Evolutionary conservation across 2,113 vertebrate genomes (phyloP).

Genomic region (Jacana jacana): DNA sequence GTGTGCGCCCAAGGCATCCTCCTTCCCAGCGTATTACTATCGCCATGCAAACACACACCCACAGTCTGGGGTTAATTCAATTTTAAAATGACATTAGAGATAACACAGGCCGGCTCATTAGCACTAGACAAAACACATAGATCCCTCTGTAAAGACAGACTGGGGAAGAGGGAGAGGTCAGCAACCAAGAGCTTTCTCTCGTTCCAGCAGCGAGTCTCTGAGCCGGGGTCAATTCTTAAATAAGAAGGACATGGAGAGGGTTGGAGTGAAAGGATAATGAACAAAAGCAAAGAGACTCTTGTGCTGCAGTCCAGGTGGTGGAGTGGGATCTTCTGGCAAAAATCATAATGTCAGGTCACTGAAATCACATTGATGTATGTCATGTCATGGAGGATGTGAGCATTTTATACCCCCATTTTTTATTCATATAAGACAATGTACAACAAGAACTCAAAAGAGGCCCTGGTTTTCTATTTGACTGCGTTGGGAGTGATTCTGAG

Average conservation of each 20-base stretch:
- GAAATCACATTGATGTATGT: not conserved
- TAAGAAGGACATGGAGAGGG: not conserved
- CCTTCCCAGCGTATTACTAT: conserved; percentile 45
- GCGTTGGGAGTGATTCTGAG: not conserved
- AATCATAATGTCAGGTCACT: not conserved
- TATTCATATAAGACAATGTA: not conserved
- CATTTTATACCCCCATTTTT: not conserved
- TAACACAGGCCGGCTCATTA: conserved; percentile 56
- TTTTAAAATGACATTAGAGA: conserved; percentile 53
- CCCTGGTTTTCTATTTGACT: not conserved
- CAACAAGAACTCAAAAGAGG: not conserved
- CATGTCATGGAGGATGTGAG: not conserved
- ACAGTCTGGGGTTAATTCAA: conserved; percentile 60
- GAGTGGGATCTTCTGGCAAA: not conserved
- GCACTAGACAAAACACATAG: conserved; percentile 50
- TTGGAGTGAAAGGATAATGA: not conserved
- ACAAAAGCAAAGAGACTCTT: not conserved
- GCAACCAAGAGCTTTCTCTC: not conserved
- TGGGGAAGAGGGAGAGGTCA: not conserved
- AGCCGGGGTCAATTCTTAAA: not conserved
- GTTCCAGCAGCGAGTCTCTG: not conserved
- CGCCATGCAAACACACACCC: conserved; percentile 65
- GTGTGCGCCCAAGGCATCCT: conserved; percentile 65
- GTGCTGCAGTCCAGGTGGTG: not conserved
- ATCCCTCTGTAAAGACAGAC: not conserved